Conservation (phyloP, 2,888 invertebrate genomes). For the Agrochola lychnidis region DNA sequence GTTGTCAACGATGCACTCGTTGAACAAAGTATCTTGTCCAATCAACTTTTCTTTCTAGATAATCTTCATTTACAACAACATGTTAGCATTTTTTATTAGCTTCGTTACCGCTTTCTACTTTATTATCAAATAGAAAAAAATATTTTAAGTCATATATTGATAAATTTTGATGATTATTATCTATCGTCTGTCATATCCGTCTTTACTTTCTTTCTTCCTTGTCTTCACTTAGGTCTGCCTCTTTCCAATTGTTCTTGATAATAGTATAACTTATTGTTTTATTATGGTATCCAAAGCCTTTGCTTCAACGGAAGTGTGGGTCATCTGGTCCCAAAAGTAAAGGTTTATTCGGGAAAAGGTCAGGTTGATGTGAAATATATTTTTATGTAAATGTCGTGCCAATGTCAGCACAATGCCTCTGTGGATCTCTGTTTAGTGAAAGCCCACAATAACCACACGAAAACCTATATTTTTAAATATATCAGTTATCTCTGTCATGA, state of each 20-base stretch:
- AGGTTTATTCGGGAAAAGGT: slow-evolving; percentile 81
- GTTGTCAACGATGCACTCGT: background rate
- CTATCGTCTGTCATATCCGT: too few species aligned
- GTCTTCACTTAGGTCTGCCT: too few species aligned
- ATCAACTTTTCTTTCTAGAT: background rate
- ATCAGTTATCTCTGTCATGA: too few species aligned
- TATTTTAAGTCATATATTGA: background rate
- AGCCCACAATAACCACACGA: slow-evolving; percentile 25
- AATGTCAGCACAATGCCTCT: slow-evolving; percentile 58
- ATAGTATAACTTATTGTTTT: background rate
- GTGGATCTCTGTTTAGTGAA: slow-evolving; percentile 54
- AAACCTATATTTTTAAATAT: background rate
- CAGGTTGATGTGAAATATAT: slow-evolving; percentile 78
- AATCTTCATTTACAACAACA: background rate
- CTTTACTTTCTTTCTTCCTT: background rate
- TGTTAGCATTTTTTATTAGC: background rate
- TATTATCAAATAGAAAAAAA: background rate
- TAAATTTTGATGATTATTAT: background rate
- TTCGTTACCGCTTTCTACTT: background rate
- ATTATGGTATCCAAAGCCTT: slow-evolving; percentile 58
- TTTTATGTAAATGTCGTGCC: slow-evolving; percentile 75
- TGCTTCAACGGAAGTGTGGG: slow-evolving; percentile 64
- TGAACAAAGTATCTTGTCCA: background rate
- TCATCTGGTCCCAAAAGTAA: slow-evolving; percentile 73
- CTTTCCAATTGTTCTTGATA: background rate